phyloP scores from a whole-genome alignment of 2,888 invertebrate species.

The Hedychridium roseum region DNA sequence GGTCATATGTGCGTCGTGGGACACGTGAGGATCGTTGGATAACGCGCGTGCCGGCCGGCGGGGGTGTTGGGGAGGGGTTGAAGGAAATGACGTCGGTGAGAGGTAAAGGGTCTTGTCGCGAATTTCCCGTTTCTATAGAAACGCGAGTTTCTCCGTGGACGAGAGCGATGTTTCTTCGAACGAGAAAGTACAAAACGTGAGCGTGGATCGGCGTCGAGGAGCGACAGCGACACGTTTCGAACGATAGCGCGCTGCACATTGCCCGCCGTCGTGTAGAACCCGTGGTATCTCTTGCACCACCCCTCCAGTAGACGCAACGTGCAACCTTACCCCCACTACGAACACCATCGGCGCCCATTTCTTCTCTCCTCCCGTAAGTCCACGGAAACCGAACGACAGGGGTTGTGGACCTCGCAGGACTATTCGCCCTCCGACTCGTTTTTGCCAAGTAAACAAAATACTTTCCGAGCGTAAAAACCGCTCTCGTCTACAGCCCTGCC shows the following conservation, averaged over 20 bases:
- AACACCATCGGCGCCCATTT: constrained; percentile 22
- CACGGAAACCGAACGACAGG: too few species aligned
- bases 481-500: too few species aligned
- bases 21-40: neutral
- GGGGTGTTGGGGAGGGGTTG: neutral
- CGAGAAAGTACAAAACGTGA: neutral
- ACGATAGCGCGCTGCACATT: constrained; percentile 59
- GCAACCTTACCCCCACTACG: constrained; percentile 20
- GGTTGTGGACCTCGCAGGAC: too few species aligned
- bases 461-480: too few species aligned
- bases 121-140: neutral
- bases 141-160: too few species aligned
- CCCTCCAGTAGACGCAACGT: constrained; percentile 23
- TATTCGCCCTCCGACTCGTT: too few species aligned
- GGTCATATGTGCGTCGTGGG: neutral
- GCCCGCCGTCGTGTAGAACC: constrained; percentile 48
- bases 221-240: constrained; percentile 48
- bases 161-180: too few species aligned
- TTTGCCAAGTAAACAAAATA: too few species aligned
- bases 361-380: constrained; percentile 4
- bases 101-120: neutral
- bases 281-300: constrained; percentile 26
- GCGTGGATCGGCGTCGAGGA: constrained; percentile 7
- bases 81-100: neutral
- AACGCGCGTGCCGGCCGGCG: constrained; percentile 8